Evolutionary conservation across 2,113 vertebrate genomes (phyloP), one percentile per base, ranked within the genome.

Genomic region (Elanoides forficatus): DNA sequence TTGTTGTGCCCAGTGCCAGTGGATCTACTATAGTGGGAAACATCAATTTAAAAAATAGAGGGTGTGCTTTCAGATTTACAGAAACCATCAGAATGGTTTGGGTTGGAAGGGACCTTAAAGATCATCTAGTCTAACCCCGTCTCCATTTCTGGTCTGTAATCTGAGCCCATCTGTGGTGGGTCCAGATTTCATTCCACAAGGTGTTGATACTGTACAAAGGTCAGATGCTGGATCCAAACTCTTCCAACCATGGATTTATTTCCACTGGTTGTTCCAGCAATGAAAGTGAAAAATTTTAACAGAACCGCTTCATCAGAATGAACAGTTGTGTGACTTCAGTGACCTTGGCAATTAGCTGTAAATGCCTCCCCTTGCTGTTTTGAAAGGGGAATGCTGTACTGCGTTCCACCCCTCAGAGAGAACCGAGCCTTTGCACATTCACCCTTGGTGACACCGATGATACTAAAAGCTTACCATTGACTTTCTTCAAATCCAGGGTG

Each of bases 101-200:
- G 9, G 18, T 75, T 66, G n/a, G 56, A 75, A 50, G 20, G 45
- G 25, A 42, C 52, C 34, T n/a, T 52, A 53, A 43, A 68, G 29
- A 56, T 67, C 29, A 43, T 20, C 26, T 32, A 27, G 53, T 53
- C 47, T 62, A 32, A 79, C 27, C 27, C 17, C 5, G 0, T n/a
- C 27, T 60, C 13, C 16, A 7, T 62, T 85, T 82, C 56, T 75
- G 47, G 18, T 81, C 32, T 16, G n/a, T 74, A 73, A 40, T 43
- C 9, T 58, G 34, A 75, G 17, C 23, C 30, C 13, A 4, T 63
- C 72, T 0, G 0, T 63, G 63, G 36, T 55, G 36, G 21, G 38
- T 15, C 47, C 47, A 71, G 38, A 42, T 91, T 82, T 79, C 6
- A 7, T 91, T 86, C 52, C 29, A 43, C 4, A 60, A n/a, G 45